phyloP scores from a whole-genome alignment of 2,797 vertebrate genomes.

The Acanthis flammea region DNA sequence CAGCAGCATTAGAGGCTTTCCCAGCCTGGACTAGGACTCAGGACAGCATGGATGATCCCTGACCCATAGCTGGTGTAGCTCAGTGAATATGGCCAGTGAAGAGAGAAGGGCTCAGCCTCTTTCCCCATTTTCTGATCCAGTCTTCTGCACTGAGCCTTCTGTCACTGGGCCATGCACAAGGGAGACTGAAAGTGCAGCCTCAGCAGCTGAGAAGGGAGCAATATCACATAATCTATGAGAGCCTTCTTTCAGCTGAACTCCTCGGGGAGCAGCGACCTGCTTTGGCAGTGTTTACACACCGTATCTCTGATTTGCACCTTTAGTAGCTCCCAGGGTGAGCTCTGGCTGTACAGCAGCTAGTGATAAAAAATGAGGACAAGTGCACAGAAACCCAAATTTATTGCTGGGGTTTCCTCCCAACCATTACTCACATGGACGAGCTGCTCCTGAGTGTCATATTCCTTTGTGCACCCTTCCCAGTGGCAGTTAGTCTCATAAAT shows the following conservation, averaged over 20 bases:
- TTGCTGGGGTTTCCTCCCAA: slow-evolving; percentile 26
- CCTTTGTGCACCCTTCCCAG: slow-evolving; percentile 94
- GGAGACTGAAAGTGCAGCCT: slow-evolving; percentile 22
- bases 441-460: slow-evolving; percentile 96
- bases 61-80: not conserved
- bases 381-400: slow-evolving; percentile 51
- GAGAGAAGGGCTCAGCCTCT: not conserved
- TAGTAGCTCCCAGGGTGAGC: slow-evolving; percentile 57
- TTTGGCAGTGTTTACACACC: slow-evolving; percentile 59
- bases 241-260: slow-evolving; percentile 23
- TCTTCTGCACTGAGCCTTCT: not conserved
- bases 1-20: not conserved
- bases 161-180: not conserved
- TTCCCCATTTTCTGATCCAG: not conserved
- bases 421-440: slow-evolving; percentile 91
- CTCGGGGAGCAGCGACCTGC: slow-evolving; percentile 15
- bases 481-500: slow-evolving; percentile 97
- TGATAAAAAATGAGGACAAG: slow-evolving; percentile 43
- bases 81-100: not conserved
- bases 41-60: not conserved
- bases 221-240: slow-evolving; percentile 51
- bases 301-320: slow-evolving; percentile 55
- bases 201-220: slow-evolving; percentile 36
- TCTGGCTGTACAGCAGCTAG: slow-evolving; percentile 33
- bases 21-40: not conserved